These are phyloP conservation scores for Nebria brevicollis DNA, from an alignment of 2,888 invertebrate genomes.

Conservation along the genomic window DNA sequence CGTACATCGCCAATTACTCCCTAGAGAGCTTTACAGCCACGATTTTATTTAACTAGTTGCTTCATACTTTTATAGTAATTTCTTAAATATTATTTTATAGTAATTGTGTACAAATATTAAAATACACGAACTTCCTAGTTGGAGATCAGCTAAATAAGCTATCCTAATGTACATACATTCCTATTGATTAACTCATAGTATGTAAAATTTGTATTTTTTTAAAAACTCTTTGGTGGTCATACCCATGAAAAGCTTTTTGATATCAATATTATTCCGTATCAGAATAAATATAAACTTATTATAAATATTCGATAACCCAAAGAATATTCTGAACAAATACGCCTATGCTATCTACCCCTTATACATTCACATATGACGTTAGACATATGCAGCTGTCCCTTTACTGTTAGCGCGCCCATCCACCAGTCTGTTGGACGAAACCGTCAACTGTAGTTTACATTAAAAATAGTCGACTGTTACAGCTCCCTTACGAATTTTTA, in stretches of 20 bases:
- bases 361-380: constrained; percentile 58
- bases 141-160: no score
- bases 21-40: not conserved
- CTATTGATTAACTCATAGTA: no score
- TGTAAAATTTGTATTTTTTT: no score
- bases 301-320: not conserved
- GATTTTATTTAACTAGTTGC: not conserved
- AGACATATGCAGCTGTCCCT: constrained; percentile 61
- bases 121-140: no score
- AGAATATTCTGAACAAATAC: constrained; percentile 49
- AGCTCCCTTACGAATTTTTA: not conserved
- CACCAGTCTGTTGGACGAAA: constrained; percentile 45
- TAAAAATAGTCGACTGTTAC: constrained; percentile 29
- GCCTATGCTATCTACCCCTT: constrained; percentile 62
- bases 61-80: not conserved
- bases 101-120: no score
- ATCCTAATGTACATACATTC: no score
- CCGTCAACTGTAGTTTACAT: constrained; percentile 19
- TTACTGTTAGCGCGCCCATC: constrained; percentile 57
- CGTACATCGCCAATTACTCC: not conserved
- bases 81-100: no score
- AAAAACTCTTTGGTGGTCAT: no score
- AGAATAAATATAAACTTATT: no score
- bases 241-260: no score
- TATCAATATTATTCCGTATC: no score